Percentiles rank a stretch among this genome's conserved stretches.
Evolutionary conservation across 2,113 vertebrate genomes (phyloP).

Genomic region (Epinephelus moara): DNA sequence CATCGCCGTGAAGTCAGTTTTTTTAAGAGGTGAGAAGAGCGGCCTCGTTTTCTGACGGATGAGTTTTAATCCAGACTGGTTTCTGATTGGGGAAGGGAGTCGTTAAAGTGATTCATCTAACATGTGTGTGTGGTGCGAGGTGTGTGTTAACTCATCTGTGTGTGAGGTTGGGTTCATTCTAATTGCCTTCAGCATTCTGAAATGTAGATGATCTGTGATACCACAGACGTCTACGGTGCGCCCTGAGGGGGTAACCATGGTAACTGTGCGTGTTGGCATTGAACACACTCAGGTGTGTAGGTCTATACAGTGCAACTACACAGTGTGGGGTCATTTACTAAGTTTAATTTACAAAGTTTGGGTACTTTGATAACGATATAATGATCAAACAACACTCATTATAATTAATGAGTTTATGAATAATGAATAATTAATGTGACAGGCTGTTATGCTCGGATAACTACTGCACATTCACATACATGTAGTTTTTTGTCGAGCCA

Average conservation of each 20-base stretch:
- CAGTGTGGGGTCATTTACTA: too few species aligned
- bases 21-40: conserved; percentile 1
- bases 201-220: conserved; percentile 58
- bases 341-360: too few species aligned
- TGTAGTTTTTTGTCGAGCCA: too few species aligned
- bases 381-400: not conserved
- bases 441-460: too few species aligned
- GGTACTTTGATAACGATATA: not conserved
- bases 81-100: not conserved
- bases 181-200: conserved; percentile 46
- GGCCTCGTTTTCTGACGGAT: conserved; percentile 24
- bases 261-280: conserved; percentile 38
- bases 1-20: not conserved
- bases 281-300: conserved; percentile 1
- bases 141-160: not conserved
- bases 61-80: conserved; percentile 11
- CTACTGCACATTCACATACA: too few species aligned
- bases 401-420: not conserved
- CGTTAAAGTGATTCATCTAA: conserved; percentile 1
- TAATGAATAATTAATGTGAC: too few species aligned
- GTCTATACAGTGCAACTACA: not conserved
- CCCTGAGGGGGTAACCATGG: conserved; percentile 53
- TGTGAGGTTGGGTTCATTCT: conserved; percentile 30
- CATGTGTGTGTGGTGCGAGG: conserved; percentile 5
- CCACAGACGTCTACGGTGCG: conserved; percentile 17